Percentiles rank a stretch among this genome's conserved stretches.
Evolutionary conservation across 1,140 invertebrate genomes (phyloP).

Genomic region (Drosophila funebris): DNA sequence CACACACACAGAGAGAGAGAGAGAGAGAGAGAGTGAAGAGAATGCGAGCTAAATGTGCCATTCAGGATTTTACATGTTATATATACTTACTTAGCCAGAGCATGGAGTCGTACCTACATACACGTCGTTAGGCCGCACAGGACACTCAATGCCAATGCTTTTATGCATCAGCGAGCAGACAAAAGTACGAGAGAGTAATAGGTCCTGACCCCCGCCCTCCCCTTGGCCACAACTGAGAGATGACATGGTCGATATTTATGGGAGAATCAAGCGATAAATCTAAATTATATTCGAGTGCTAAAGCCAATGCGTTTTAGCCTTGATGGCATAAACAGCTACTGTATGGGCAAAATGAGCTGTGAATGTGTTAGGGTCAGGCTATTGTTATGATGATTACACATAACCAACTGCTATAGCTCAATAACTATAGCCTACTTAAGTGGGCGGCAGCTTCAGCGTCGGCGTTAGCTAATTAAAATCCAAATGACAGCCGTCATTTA

Average conservation of each 20-base stretch:
- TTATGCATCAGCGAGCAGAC: slow-evolving; percentile 72
- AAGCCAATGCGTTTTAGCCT: slow-evolving; percentile 49
- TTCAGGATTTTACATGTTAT: slow-evolving; percentile 65
- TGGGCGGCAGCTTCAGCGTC: no score
- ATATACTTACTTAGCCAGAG: slow-evolving; percentile 20
- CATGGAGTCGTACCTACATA: slow-evolving; percentile 56
- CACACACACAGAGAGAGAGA: slow-evolving; percentile 5
- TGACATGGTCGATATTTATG: slow-evolving; percentile 77
- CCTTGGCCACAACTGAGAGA: not conserved
- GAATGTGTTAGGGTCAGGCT: slow-evolving; percentile 43
- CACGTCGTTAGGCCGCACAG: slow-evolving; percentile 69
- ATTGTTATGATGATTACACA: slow-evolving; percentile 78
- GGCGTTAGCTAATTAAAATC: slow-evolving; percentile 64
- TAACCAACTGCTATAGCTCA: slow-evolving; percentile 7
- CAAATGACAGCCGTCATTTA: slow-evolving; percentile 50
- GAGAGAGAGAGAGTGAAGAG: slow-evolving; percentile 7
- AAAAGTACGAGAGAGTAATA: slow-evolving; percentile 54
- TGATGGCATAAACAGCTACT: slow-evolving; percentile 37
- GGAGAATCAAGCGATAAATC: slow-evolving; percentile 78
- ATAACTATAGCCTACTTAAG: slow-evolving; percentile 41
- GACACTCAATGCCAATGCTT: slow-evolving; percentile 67
- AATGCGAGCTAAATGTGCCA: slow-evolving; percentile 49
- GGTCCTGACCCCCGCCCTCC: slow-evolving; percentile 6
- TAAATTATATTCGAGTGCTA: slow-evolving; percentile 77
- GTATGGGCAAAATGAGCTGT: slow-evolving; percentile 50